A percentile compares a stretch with the other conserved stretches of the same genome.
Evolutionary conservation across 2,113 vertebrate species (phyloP).

Genomic region (Hipposideros armiger): DNA sequence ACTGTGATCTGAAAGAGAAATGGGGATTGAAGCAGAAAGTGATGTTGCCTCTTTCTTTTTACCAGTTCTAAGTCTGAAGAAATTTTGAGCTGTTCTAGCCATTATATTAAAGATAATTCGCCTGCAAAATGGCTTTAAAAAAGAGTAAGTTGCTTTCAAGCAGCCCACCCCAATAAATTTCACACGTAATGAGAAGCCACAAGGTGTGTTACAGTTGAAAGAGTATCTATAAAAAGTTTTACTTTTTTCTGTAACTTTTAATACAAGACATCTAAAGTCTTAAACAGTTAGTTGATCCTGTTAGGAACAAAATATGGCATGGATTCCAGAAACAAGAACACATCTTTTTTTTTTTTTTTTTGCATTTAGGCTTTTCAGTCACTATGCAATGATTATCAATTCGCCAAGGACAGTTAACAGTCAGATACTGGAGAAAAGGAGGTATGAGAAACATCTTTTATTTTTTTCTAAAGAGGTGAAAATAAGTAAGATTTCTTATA

Average conservation of each 20-base stretch:
- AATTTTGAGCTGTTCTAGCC: background rate
- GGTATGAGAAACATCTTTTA: constrained; percentile 85
- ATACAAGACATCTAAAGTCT: constrained; percentile 83
- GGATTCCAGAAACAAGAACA: constrained; percentile 75
- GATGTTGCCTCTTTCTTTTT: background rate
- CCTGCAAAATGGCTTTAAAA: constrained; percentile 58
- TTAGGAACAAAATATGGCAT: constrained; percentile 85
- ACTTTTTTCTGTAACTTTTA: constrained; percentile 82
- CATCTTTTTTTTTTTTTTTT: background rate
- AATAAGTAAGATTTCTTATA: constrained; percentile 86
- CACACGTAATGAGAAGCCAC: constrained; percentile 77
- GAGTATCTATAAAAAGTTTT: constrained; percentile 84
- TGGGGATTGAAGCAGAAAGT: background rate
- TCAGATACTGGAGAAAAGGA: constrained; percentile 83
- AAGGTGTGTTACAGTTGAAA: constrained; percentile 77
- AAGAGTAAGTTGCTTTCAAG: background rate
- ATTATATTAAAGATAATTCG: background rate
- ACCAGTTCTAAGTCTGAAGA: background rate
- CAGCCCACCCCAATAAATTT: constrained; percentile 64
- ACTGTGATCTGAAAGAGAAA: background rate
- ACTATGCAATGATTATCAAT: constrained; percentile 87
- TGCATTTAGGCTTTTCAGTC: constrained; percentile 79
- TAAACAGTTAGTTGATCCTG: constrained; percentile 80
- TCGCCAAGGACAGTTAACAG: constrained; percentile 84
- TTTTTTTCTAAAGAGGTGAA: constrained; percentile 86